These are phyloP conservation scores for Drosophila murphyi DNA, from an alignment of 1,140 invertebrate genomes.

Conservation along the genomic window DNA sequence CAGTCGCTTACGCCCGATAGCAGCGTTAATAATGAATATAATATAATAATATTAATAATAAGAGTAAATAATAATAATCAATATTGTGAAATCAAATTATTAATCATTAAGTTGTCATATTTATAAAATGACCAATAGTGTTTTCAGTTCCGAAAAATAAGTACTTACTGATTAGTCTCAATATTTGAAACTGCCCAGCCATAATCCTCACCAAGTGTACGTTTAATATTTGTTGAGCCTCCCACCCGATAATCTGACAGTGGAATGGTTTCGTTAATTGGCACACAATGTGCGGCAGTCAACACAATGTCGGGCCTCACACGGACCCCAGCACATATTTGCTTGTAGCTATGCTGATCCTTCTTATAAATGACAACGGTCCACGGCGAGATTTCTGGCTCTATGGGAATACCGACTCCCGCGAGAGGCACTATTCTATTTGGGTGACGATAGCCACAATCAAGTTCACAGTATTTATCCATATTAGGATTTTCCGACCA, in stretches of 20 bases:
- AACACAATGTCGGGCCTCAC: slow-evolving; percentile 15
- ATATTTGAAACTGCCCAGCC: background rate
- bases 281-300: slow-evolving; percentile 37
- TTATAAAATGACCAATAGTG: too few species aligned
- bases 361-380: background rate
- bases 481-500: slow-evolving; percentile 7
- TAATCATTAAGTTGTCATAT: too few species aligned
- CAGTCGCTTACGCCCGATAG: too few species aligned
- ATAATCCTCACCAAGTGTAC: background rate
- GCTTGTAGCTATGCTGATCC: rapidly evolving
- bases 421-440: rapidly evolving
- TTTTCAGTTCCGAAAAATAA: background rate
- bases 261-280: background rate
- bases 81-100: background rate
- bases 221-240: too few species aligned
- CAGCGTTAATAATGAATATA: too few species aligned
- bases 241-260: background rate
- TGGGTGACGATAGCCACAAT: background rate
- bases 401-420: rapidly evolving
- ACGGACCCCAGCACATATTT: slow-evolving; percentile 17
- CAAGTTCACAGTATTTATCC: background rate
- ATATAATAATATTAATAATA: background rate
- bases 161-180: background rate
- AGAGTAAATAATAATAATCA: too few species aligned
- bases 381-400: background rate